These are phyloP conservation scores for Lycodopsis pacificus DNA, from an alignment of 2,797 vertebrate genomes.

Conservation along the genomic window DNA sequence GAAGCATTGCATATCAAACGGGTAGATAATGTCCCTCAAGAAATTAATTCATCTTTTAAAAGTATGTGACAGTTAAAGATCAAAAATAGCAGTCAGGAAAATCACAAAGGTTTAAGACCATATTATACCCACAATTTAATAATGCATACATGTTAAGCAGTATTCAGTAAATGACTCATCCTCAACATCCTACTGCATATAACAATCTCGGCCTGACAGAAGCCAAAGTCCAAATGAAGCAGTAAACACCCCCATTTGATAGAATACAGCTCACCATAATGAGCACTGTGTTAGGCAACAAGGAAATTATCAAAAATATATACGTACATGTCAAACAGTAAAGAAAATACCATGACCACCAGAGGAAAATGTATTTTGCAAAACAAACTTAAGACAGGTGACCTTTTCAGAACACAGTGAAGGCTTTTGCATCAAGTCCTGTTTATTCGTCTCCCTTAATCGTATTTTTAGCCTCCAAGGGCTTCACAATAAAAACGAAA, in stretches of 20 bases:
- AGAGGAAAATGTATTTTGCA: not conserved
- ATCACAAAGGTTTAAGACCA: conserved; percentile 22
- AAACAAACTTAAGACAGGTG: conserved; percentile 11
- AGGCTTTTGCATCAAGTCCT: conserved; percentile 5
- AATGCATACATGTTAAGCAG: conserved; percentile 58
- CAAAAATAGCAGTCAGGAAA: conserved; percentile 55
- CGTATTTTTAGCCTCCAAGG: not conserved
- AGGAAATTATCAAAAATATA: conserved; percentile 11
- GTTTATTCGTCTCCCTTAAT: conserved; percentile 23
- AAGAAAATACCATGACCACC: not conserved
- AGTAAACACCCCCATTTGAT: conserved; percentile 20
- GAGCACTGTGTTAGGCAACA: conserved; percentile 6
- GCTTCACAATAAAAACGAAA: not conserved
- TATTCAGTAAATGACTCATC: conserved; percentile 61
- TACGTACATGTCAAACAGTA: not conserved
- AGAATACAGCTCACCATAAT: conserved; percentile 13
- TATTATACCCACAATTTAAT: conserved; percentile 42
- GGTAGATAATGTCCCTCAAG: conserved; percentile 55
- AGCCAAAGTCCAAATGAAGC: conserved; percentile 33
- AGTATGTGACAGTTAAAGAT: conserved; percentile 65
- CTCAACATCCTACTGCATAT: conserved; percentile 21
- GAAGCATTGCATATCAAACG: conserved; percentile 66
- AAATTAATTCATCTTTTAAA: conserved; percentile 57
- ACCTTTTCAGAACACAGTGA: not conserved
- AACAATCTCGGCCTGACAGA: conserved; percentile 32